Evolutionary conservation across 2,797 vertebrate genomes (phyloP).

Genomic region (Phoebastria nigripes): DNA sequence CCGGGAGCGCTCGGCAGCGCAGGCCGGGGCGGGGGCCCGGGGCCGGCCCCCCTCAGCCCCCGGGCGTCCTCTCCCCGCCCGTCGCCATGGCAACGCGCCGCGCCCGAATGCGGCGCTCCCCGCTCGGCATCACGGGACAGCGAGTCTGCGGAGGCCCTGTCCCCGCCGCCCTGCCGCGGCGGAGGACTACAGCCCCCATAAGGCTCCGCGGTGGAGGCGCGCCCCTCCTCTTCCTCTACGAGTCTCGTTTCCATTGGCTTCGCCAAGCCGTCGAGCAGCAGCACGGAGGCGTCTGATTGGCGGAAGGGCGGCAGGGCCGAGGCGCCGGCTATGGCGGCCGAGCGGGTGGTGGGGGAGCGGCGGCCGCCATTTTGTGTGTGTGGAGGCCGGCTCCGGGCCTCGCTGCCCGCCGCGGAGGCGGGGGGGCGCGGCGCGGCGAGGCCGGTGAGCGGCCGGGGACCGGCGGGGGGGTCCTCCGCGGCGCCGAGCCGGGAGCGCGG

Average conservation of each 20-base stretch:
- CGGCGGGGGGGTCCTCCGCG: background rate
- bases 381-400: background rate
- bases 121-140: background rate
- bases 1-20: background rate
- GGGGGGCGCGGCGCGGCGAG: background rate
- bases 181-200: fast-evolving
- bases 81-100: background rate
- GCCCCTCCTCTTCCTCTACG: background rate
- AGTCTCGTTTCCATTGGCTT: background rate
- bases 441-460: background rate
- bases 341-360: background rate
- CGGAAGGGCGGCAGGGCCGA: background rate
- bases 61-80: background rate
- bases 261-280: fast-evolving
- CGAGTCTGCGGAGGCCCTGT: fast-evolving
- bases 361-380: conserved; percentile 40
- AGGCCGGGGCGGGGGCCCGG: background rate
- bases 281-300: background rate
- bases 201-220: fast-evolving
- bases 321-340: background rate
- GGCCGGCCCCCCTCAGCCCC: no score
- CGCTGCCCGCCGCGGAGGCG: background rate
- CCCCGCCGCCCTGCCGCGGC: fast-evolving
- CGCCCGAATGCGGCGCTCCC: background rate
- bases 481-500: background rate